Conservation (phyloP, 2,113 vertebrate species). For the Aix galericulata region DNA sequence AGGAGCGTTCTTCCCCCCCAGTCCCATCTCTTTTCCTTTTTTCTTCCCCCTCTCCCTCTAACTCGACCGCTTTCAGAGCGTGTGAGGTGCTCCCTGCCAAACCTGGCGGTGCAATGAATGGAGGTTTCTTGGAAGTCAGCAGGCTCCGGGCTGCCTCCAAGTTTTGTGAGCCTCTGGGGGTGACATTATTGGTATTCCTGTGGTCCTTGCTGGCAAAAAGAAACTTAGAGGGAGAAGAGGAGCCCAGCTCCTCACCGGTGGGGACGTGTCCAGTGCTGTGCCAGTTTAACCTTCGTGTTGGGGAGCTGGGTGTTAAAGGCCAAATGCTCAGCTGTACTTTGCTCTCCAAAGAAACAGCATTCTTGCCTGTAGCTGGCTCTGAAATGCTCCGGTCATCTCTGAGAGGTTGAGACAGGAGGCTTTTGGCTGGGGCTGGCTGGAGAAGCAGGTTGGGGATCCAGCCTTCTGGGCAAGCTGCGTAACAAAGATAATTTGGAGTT, state of each 20-base stretch:
- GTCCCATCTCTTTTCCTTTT: fast-evolving
- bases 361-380: neutral
- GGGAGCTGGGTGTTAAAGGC: neutral
- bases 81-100: neutral
- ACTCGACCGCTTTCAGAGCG: neutral
- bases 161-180: neutral
- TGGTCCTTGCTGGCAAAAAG: neutral
- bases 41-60: neutral
- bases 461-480: fast-evolving
- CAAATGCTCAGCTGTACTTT: neutral
- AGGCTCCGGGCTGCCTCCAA: neutral
- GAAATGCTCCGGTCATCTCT: fast-evolving
- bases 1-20: neutral
- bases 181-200: neutral
- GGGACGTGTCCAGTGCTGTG: neutral
- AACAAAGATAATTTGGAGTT: fast-evolving
- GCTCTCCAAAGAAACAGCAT: neutral
- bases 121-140: conserved; percentile 8
- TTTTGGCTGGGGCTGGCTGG: neutral
- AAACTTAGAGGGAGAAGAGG: neutral
- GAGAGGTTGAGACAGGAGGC: fast-evolving
- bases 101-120: neutral
- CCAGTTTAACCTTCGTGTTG: neutral
- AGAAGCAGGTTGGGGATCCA: neutral
- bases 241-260: neutral